A percentile compares a stretch with the other conserved stretches of the same genome.
Conservation (phyloP, 2,888 invertebrate species). For the Nasonia oneida region DNA sequence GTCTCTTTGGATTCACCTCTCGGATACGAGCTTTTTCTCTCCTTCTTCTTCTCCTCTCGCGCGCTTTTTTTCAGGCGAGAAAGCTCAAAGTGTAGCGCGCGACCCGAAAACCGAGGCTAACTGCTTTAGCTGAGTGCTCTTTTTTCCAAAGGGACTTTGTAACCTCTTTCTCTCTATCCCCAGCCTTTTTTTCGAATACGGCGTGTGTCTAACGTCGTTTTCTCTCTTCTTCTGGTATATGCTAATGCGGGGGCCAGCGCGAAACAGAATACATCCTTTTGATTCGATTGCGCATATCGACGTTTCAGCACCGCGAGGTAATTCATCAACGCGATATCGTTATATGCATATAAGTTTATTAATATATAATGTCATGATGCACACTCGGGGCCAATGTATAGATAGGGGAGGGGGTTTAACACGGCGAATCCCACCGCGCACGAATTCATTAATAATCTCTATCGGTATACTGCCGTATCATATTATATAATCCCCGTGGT, state of each 20-base stretch:
- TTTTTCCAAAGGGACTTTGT: background rate
- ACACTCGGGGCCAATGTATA: background rate
- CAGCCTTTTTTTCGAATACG: background rate
- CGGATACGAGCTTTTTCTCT: background rate
- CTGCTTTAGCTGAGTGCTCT: background rate
- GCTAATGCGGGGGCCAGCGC: background rate
- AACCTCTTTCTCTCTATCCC: background rate
- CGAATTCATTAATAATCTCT: background rate
- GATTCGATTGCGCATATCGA: too few species aligned
- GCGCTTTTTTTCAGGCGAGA: background rate
- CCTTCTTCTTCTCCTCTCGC: background rate
- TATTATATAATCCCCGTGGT: background rate
- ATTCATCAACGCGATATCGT: background rate
- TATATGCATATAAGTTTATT: background rate
- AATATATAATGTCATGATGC: background rate
- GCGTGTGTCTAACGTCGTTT: background rate
- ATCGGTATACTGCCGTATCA: background rate
- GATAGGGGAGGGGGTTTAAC: background rate
- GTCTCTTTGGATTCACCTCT: conserved; percentile 9
- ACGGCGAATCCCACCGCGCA: background rate
- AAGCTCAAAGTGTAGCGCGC: background rate
- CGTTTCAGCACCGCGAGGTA: too few species aligned
- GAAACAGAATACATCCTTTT: too few species aligned
- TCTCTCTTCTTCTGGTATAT: background rate
- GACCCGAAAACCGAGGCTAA: background rate